Percentiles rank a stretch among this genome's conserved stretches.
These are phyloP conservation scores for Cephalopterus ornatus DNA, from an alignment of 2,113 vertebrate species.

Conservation along the genomic window DNA sequence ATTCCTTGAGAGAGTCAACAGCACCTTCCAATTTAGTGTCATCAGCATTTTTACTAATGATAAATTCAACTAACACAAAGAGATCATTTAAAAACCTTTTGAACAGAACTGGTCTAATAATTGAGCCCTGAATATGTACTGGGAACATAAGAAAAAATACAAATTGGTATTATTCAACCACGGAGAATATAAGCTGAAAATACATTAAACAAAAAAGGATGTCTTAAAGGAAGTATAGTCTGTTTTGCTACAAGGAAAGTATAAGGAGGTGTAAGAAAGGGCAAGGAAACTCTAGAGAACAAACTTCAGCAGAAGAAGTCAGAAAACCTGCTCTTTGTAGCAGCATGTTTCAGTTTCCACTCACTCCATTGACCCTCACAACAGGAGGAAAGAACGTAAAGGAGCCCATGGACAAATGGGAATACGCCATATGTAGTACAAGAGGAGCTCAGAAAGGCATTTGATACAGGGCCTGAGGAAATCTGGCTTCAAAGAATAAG, in stretches of 20 bases:
- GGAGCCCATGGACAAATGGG: background rate
- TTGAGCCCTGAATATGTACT: background rate
- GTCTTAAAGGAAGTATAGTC: background rate
- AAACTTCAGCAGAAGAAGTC: background rate
- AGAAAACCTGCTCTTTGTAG: background rate
- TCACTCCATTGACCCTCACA: background rate
- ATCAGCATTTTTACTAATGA: background rate
- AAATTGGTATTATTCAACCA: background rate
- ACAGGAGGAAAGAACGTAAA: background rate
- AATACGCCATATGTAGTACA: background rate
- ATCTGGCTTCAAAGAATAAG: background rate
- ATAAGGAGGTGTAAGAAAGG: background rate
- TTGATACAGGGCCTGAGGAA: background rate
- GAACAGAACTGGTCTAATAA: background rate
- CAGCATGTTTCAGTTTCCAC: background rate
- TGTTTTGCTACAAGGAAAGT: background rate
- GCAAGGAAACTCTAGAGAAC: background rate
- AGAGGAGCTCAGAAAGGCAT: background rate
- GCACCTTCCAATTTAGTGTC: background rate
- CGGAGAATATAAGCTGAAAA: background rate
- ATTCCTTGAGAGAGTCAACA: background rate
- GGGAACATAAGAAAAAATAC: background rate
- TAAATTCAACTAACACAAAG: background rate
- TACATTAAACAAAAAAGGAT: background rate
- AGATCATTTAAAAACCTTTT: background rate